Conservation (phyloP, 2,113 vertebrate species). For the Pedionomus torquatus region DNA sequence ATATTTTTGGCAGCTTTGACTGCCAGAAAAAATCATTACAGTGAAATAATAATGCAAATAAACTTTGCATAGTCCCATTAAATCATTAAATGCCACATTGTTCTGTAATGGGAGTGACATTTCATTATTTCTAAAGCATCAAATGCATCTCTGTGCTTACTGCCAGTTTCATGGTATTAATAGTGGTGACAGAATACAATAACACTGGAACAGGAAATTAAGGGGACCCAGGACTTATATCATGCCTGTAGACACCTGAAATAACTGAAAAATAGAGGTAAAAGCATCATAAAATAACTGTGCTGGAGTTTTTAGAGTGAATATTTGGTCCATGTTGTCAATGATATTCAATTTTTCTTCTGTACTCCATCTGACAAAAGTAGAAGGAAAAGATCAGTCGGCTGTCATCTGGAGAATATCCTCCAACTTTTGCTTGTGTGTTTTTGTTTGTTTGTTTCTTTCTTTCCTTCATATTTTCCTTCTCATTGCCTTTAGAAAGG, state of each 20-base stretch:
- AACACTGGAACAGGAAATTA: background rate
- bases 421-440: background rate
- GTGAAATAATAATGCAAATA: conserved; percentile 68
- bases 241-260: background rate
- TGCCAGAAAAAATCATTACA: conserved; percentile 63
- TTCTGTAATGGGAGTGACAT: conserved; percentile 75
- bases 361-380: background rate
- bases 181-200: conserved; percentile 20
- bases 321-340: background rate
- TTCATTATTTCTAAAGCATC: conserved; percentile 70
- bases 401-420: background rate
- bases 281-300: background rate
- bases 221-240: background rate
- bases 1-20: conserved; percentile 70
- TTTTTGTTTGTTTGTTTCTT: fast-evolving
- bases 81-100: conserved; percentile 77
- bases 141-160: conserved; percentile 6
- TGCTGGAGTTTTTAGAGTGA: background rate
- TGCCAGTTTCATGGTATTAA: conserved; percentile 48
- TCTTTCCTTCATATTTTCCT: background rate
- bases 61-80: conserved; percentile 66
- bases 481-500: background rate
- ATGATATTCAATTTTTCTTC: background rate
- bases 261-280: background rate
- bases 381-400: background rate